Evolutionary conservation across 2,888 invertebrate species (phyloP).

Genomic region (Phorcus lineatus): DNA sequence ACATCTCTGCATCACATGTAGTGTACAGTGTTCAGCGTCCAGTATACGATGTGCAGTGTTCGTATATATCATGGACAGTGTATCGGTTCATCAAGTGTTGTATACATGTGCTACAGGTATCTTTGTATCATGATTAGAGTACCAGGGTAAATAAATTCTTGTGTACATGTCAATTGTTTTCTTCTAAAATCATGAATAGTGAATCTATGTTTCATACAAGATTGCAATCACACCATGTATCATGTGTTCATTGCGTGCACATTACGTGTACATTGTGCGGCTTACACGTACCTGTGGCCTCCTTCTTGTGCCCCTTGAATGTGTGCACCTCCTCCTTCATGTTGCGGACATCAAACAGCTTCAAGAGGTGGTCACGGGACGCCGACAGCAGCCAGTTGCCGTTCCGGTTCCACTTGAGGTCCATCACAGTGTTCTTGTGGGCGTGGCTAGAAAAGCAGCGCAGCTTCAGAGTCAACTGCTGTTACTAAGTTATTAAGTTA

Average conservation of each 20-base stretch:
- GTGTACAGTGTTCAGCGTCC: too few relatives aligned
- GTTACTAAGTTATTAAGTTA: too few relatives aligned
- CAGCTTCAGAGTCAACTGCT: too few relatives aligned
- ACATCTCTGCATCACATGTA: too few relatives aligned
- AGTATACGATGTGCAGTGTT: too few relatives aligned
- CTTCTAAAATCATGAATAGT: too few relatives aligned
- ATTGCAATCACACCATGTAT: too few relatives aligned
- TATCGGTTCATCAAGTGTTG: neutral
- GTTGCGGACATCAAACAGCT: conserved; percentile 97
- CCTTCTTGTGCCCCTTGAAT: conserved; percentile 99
- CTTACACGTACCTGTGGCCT: conserved; percentile 81
- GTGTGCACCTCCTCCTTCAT: conserved; percentile 96
- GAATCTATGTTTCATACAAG: too few relatives aligned
- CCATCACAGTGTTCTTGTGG: conserved; percentile 99
- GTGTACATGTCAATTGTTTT: too few relatives aligned
- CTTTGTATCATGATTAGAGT: neutral
- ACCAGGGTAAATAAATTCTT: too few relatives aligned
- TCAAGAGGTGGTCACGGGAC: conserved; percentile 96
- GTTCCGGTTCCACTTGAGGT: conserved; percentile 98
- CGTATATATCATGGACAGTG: neutral
- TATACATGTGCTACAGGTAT: neutral
- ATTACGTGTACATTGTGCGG: neutral
- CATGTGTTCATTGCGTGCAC: neutral
- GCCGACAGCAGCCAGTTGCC: conserved; percentile 99
- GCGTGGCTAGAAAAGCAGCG: conserved; percentile 83